Percentiles rank a stretch among this genome's conserved stretches.
These are phyloP conservation scores for Rotaria sp. DNA, from an alignment of 2,888 invertebrate genomes.

Conservation along the genomic window DNA sequence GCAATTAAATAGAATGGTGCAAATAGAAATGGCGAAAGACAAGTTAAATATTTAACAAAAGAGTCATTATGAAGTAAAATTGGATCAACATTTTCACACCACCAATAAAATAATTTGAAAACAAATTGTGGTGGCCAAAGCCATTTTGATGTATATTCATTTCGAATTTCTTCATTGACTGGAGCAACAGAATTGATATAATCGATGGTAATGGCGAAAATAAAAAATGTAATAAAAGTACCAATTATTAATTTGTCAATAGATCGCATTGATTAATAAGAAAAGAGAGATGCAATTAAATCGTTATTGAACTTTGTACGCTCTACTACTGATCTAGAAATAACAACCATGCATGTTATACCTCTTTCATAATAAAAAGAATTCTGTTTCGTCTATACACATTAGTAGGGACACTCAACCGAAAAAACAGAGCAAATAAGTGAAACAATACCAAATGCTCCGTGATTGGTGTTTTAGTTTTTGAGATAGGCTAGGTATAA, in stretches of 20 bases:
- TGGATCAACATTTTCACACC: slow-evolving; percentile 8
- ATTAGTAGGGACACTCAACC: too few relatives aligned
- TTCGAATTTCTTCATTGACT: neutral
- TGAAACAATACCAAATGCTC: too few relatives aligned
- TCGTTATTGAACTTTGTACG: too few relatives aligned
- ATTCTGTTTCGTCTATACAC: too few relatives aligned
- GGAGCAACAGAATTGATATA: slow-evolving; percentile 21
- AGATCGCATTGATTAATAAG: neutral
- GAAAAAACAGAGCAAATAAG: too few relatives aligned
- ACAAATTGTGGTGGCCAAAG: slow-evolving; percentile 2
- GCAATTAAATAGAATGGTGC: neutral
- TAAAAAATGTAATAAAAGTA: neutral
- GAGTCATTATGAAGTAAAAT: neutral
- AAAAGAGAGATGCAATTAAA: neutral
- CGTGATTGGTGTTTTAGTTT: too few relatives aligned
- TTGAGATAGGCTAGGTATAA: too few relatives aligned
- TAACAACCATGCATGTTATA: too few relatives aligned
- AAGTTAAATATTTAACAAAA: neutral
- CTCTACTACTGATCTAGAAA: too few relatives aligned
- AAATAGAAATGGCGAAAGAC: neutral
- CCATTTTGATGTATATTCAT: slow-evolving; percentile 19
- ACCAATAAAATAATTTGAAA: slow-evolving; percentile 12
- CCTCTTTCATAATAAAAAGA: too few relatives aligned
- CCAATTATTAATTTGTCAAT: neutral
- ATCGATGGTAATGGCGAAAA: neutral